A percentile compares a stretch with the other conserved stretches of the same genome.
These are phyloP conservation scores for Kradibia gibbosae DNA, from an alignment of 1,140 invertebrate genomes.

Conservation along the genomic window DNA sequence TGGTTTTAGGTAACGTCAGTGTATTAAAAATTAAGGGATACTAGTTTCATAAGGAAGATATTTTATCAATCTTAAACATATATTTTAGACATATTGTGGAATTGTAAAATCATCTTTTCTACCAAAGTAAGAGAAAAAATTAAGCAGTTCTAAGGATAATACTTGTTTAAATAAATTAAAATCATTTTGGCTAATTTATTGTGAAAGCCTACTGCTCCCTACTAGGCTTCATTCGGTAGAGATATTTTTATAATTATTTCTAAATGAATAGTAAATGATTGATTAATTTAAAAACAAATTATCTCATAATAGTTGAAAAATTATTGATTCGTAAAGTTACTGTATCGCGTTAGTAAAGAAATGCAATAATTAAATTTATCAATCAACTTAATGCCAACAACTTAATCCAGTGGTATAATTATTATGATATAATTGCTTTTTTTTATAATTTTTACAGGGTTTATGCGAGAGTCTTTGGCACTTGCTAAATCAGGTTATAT, in stretches of 20 bases:
- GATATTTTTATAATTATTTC: not conserved
- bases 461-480: not conserved
- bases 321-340: not conserved
- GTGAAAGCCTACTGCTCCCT: not conserved
- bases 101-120: not conserved
- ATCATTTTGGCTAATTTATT: not conserved
- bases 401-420: no score
- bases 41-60: no score
- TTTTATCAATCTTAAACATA: no score
- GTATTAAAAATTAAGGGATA: no score
- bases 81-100: not conserved
- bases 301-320: not conserved
- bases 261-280: no score
- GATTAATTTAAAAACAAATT: no score
- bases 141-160: no score
- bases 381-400: no score
- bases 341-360: no score
- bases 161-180: not conserved
- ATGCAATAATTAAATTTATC: no score
- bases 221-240: not conserved
- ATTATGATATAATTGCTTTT: not conserved
- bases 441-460: not conserved
- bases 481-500: conserved; percentile 11
- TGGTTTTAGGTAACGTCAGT: no score
- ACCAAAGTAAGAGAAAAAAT: no score